These are phyloP conservation scores for Rhodinocichla rosea DNA, from an alignment of 2,113 vertebrate genomes.

Conservation along the genomic window DNA sequence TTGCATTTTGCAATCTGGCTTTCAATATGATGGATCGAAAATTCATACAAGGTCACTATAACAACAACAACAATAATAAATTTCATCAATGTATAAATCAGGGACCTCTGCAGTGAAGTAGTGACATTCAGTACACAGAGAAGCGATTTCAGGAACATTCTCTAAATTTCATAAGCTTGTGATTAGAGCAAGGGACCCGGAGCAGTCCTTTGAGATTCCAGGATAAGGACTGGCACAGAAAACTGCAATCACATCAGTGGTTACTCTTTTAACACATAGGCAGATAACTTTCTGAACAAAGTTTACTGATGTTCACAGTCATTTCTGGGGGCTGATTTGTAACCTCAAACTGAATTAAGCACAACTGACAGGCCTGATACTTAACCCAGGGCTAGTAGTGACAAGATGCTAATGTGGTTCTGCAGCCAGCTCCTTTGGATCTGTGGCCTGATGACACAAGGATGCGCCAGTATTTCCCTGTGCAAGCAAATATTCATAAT, in stretches of 20 bases:
- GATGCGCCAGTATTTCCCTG: background rate
- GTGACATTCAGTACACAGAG: slow-evolving; percentile 21
- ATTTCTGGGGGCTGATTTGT: background rate
- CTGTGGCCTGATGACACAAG: fast-evolving
- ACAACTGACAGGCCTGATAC: background rate
- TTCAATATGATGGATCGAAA: slow-evolving; percentile 46
- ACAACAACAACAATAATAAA: slow-evolving; percentile 20
- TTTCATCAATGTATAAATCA: slow-evolving; percentile 32
- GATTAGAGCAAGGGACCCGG: background rate
- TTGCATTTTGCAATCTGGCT: slow-evolving; percentile 24
- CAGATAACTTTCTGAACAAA: background rate
- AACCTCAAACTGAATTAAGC: background rate
- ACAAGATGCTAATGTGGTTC: fast-evolving
- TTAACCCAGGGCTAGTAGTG: background rate
- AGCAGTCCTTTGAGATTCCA: background rate
- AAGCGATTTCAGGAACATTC: slow-evolving; percentile 18
- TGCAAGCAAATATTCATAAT: background rate
- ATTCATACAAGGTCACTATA: slow-evolving; percentile 46
- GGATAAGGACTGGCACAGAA: background rate
- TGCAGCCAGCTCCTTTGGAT: fast-evolving
- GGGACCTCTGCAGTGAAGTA: background rate
- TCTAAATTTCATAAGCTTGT: slow-evolving; percentile 28
- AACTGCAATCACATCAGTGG: background rate
- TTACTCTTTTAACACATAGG: background rate
- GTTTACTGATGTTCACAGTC: background rate